These are phyloP conservation scores for Sipha maydis DNA, from an alignment of 2,888 invertebrate species.

Conservation along the genomic window DNA sequence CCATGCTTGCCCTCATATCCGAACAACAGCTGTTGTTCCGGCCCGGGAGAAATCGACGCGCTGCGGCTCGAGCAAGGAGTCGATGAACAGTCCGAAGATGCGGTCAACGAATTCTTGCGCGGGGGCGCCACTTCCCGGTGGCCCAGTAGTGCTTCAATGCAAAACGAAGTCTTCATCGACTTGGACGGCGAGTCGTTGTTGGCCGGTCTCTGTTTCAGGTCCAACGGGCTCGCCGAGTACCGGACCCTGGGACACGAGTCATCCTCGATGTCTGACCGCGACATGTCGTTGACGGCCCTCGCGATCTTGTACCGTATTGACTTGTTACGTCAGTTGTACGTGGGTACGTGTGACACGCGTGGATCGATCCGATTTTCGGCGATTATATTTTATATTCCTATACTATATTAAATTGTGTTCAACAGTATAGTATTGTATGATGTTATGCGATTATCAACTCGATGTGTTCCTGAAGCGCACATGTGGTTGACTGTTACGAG, in stretches of 20 bases:
- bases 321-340: background rate
- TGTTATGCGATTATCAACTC: too few species aligned
- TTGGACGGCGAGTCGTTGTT: conserved; percentile 22
- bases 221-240: conserved; percentile 43
- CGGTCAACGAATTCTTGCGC: conserved; percentile 18
- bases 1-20: conserved; percentile 32
- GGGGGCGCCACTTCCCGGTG: conserved; percentile 65
- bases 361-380: too few species aligned
- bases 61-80: conserved; percentile 65
- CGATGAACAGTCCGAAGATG: conserved; percentile 66
- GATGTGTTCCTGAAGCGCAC: conserved; percentile 5
- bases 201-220: conserved; percentile 22
- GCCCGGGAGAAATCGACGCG: conserved; percentile 62
- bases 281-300: background rate
- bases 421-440: too few species aligned
- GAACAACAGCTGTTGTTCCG: conserved; percentile 32
- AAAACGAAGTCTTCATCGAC: conserved; percentile 73
- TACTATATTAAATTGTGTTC: too few species aligned
- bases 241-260: conserved; percentile 18
- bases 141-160: conserved; percentile 87
- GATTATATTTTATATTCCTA: too few species aligned
- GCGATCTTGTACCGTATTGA: background rate
- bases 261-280: conserved; percentile 30
- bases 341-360: too few species aligned
- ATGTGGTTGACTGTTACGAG: conserved; percentile 43